phyloP scores from a whole-genome alignment of 2,888 invertebrate genomes.

The Orthosia incerta region DNA sequence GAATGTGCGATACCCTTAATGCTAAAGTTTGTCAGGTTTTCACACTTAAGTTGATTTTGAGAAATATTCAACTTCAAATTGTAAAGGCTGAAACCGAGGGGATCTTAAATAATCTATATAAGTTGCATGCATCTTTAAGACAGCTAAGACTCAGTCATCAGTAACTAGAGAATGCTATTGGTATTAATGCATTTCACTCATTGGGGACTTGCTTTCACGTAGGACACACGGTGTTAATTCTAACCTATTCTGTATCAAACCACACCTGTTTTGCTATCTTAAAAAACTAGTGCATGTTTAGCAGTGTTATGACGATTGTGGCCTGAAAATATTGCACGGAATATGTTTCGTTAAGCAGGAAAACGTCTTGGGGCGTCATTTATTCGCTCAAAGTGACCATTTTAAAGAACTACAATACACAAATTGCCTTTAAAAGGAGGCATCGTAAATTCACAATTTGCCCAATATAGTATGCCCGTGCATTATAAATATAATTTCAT shows the following conservation, averaged over 20 bases:
- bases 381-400: background rate
- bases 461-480: too few species aligned
- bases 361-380: background rate
- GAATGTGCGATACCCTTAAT: background rate
- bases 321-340: background rate
- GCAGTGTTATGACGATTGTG: slow-evolving; percentile 10
- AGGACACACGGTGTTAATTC: background rate
- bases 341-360: background rate
- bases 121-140: slow-evolving; percentile 2
- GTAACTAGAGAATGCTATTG: background rate
- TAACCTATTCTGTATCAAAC: slow-evolving; percentile 11
- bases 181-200: background rate
- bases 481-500: background rate
- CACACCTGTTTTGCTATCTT: background rate
- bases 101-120: background rate
- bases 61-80: background rate
- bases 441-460: too few species aligned
- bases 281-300: slow-evolving; percentile 19
- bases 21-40: background rate
- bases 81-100: too few species aligned
- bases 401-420: background rate
- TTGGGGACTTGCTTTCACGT: background rate
- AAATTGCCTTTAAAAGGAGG: too few species aligned
- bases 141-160: background rate
- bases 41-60: background rate